These are phyloP conservation scores for Parnassius apollo DNA, from an alignment of 2,888 invertebrate genomes.

Conservation along the genomic window DNA sequence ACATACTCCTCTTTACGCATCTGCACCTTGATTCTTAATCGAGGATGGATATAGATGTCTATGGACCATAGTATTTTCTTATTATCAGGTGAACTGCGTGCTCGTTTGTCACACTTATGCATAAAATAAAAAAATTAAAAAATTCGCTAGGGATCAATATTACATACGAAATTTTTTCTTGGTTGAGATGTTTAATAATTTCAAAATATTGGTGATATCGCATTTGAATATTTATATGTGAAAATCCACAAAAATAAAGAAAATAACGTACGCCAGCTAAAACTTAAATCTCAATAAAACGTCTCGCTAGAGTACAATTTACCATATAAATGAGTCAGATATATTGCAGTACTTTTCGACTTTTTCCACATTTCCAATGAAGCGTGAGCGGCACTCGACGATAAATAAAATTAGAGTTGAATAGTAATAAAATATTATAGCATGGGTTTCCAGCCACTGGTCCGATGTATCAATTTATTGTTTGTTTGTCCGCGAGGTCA, in stretches of 20 bases:
- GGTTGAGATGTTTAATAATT: too few species aligned
- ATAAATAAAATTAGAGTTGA: conserved; percentile 51
- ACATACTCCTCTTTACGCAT: too few species aligned
- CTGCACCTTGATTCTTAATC: too few species aligned
- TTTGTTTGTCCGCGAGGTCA: conserved; percentile 41
- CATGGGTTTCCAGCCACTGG: conserved; percentile 44
- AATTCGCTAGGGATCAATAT: too few species aligned
- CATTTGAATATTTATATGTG: background rate
- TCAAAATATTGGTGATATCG: too few species aligned
- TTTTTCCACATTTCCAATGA: conserved; percentile 23
- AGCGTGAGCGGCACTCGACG: conserved; percentile 34
- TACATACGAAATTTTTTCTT: too few species aligned
- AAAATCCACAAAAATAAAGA: background rate
- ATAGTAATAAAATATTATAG: conserved; percentile 42
- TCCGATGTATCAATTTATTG: conserved; percentile 51
- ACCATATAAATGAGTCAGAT: conserved; percentile 12
- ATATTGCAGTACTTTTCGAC: conserved; percentile 17
- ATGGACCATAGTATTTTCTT: too few species aligned
- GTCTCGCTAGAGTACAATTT: conserved; percentile 22
- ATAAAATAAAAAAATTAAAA: too few species aligned
- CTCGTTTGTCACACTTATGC: too few species aligned
- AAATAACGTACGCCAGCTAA: background rate
- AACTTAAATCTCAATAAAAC: conserved; percentile 13
- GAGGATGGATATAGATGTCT: too few species aligned
- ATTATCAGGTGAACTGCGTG: too few species aligned